Base-by-base conservation (phyloP, 2,113 vertebrate species). In the Ceyx melanurus region DNA sequence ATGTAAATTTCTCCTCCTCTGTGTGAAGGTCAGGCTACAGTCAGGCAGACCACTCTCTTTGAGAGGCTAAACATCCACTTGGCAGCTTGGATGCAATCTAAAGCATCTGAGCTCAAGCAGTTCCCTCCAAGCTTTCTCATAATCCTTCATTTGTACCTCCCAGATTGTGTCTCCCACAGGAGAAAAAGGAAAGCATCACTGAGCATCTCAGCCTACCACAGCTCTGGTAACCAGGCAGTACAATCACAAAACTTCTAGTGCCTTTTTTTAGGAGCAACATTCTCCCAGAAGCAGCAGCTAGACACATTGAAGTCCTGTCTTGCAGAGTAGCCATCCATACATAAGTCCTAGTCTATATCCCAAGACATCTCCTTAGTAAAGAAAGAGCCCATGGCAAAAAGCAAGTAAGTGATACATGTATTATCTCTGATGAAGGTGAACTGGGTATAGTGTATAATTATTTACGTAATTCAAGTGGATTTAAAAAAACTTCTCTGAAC, bases 81-180 rank as follows among this genome's bases (percentile, higher is more conserved):
- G 17, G n/a, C 48, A 75, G 7, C n/a, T 28, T 42, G 68, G 37
- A 40, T 28, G 11, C 22, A 74, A 54, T 65, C 37, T 62, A 56
- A 76, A 56, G 7, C 35, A 35, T 33, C 45, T 50, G 40, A 51
- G 6, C 23, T 71, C 51, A 13, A 15, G 35, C 13, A 46, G 13
- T 23, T 33, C 17, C 65, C 66, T 66, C 46, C 42, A 54, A 60
- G 42, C 13, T 17, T 65, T 58, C 70, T 77, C 64, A 43, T 53
- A 75, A 62, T 50, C 37, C 25, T 45, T 70, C 51, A 31, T 31
- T 66, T 74, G 13, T 53, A 19, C 4, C 31, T 33, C 6, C 1
- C 17, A 58, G 45, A 42, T 23, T 0, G 0, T 46, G 15, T 35
- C 67, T 73, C 51, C 64, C 3, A 1, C 40, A 51, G 23, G 50